Evolutionary conservation across 2,113 vertebrate genomes (phyloP).

Genomic region (Riparia riparia): DNA sequence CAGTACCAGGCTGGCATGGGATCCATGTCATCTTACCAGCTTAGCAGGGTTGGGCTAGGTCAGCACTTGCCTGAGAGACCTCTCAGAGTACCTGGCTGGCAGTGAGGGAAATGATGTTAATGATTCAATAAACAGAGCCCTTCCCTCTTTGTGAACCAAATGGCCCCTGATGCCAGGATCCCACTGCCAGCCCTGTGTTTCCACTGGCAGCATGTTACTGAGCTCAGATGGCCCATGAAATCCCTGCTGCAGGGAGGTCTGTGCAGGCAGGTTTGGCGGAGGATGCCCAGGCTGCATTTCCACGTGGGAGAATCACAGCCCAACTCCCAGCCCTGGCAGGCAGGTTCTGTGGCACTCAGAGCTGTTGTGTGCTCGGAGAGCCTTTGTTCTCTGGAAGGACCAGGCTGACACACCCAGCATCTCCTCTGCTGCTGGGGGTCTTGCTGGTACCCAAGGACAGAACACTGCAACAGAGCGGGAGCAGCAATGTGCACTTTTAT

Average conservation of each 20-base stretch:
- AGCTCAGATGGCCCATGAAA: not conserved
- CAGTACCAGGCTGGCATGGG: constrained; percentile 39
- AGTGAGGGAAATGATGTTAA: constrained; percentile 61
- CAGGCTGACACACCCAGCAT: fast-evolving
- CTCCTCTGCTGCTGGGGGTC: not conserved
- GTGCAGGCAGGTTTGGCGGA: not conserved
- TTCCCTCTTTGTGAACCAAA: constrained; percentile 46
- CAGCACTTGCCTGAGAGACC: constrained; percentile 68
- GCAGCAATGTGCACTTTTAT: not conserved
- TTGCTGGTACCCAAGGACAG: not conserved
- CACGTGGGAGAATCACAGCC: fast-evolving
- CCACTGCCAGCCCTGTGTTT: not conserved
- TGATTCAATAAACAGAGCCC: constrained; percentile 63
- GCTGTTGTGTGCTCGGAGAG: not conserved
- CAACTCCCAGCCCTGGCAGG: not conserved
- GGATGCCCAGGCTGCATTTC: not conserved
- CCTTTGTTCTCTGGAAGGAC: not conserved
- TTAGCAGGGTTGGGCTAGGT: constrained; percentile 69
- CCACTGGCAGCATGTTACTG: not conserved
- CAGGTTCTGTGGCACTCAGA: not conserved
- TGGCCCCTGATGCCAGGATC: not conserved
- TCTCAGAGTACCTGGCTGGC: constrained; percentile 50
- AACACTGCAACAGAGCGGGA: not conserved
- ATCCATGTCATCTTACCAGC: constrained; percentile 61
- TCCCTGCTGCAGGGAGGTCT: not conserved